A percentile compares a stretch with the other conserved stretches of the same genome.
phyloP scores from a whole-genome alignment of 2,797 vertebrate species.

The Acanthis flammea region DNA sequence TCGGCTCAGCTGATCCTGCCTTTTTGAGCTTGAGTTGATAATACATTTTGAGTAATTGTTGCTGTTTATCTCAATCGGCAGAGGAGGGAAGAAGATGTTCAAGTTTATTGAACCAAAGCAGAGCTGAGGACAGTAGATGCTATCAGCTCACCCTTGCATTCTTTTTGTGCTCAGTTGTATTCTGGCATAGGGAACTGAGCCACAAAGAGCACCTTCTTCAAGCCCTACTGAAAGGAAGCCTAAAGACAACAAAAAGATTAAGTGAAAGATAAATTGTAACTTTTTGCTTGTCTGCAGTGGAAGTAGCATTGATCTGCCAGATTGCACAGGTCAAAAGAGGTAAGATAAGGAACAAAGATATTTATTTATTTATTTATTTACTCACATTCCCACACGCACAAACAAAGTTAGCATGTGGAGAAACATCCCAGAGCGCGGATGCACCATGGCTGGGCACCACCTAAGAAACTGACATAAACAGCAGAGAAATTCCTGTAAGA shows the following conservation, averaged over 20 bases:
- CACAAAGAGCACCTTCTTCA: background rate
- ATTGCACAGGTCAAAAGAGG: background rate
- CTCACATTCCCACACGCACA: background rate
- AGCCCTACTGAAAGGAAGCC: background rate
- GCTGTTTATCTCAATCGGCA: conserved; percentile 37
- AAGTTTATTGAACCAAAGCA: conserved; percentile 21
- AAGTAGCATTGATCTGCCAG: background rate
- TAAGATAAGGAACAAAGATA: background rate
- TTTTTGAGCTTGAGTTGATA: background rate
- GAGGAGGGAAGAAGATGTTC: conserved; percentile 16
- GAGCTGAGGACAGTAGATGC: conserved; percentile 11
- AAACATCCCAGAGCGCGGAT: background rate
- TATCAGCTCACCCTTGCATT: background rate
- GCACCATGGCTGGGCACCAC: background rate
- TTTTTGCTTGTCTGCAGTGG: conserved; percentile 3
- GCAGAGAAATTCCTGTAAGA: background rate
- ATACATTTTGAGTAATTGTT: conserved; percentile 35
- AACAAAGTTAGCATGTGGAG: background rate
- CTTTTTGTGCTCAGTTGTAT: background rate
- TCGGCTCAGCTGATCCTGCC: background rate
- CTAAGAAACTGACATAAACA: background rate
- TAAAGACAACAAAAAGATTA: background rate
- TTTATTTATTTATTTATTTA: background rate
- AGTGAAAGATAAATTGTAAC: background rate
- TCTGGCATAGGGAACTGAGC: background rate